Evolutionary conservation across 1,140 invertebrate genomes (phyloP).

Genomic region (Drosophila quadrilineata): DNA sequence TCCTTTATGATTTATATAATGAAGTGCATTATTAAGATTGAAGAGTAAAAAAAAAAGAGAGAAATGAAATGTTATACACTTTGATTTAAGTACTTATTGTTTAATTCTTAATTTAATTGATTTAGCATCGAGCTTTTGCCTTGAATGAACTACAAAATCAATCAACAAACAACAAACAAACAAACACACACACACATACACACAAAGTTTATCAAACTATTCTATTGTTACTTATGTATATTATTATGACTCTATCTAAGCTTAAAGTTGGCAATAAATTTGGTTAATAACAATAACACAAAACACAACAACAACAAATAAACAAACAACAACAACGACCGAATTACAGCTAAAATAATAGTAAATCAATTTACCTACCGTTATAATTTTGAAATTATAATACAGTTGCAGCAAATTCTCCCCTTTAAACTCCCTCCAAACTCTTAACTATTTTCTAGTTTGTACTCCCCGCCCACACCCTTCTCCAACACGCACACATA

Average conservation of each 20-base stretch:
- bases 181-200: conserved; percentile 25
- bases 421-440: neutral
- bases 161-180: conserved; percentile 30
- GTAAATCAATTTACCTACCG: neutral
- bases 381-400: conserved; percentile 5
- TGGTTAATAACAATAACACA: conserved; percentile 36
- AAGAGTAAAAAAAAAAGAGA: conserved; percentile 36
- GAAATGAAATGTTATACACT: conserved; percentile 64
- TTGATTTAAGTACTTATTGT: conserved; percentile 79
- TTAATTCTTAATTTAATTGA: conserved; percentile 66
- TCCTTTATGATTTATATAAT: conserved; percentile 56
- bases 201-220: conserved; percentile 48
- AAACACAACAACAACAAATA: conserved; percentile 12
- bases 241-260: conserved; percentile 74
- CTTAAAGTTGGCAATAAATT: conserved; percentile 68
- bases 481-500: conserved; percentile 5
- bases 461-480: conserved; percentile 13
- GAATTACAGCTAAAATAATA: conserved; percentile 4
- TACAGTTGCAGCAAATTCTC: conserved; percentile 6
- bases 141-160: conserved; percentile 24
- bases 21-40: conserved; percentile 66
- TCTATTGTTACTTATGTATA: conserved; percentile 77
- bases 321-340: neutral
- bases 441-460: conserved; percentile 29
- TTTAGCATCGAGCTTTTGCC: conserved; percentile 17